Conservation (phyloP, 2,113 vertebrate genomes). For the Pardalotus punctatus region DNA sequence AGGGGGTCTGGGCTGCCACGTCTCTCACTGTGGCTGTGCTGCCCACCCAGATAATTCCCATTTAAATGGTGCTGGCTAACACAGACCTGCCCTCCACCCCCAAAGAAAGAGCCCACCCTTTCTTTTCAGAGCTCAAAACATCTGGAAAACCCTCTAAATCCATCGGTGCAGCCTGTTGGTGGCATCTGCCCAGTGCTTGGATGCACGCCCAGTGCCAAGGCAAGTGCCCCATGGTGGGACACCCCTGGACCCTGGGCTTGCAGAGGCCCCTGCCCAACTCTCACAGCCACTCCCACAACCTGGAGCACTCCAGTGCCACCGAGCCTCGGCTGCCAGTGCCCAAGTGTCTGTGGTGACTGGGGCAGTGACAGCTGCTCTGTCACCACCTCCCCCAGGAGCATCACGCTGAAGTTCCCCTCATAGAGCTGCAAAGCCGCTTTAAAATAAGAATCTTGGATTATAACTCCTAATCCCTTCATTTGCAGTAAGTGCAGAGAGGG, state of each 20-base stretch:
- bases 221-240: too few species aligned
- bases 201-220: accelerated
- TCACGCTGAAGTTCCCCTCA: neutral
- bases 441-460: constrained; percentile 7
- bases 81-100: neutral
- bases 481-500: neutral
- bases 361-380: neutral
- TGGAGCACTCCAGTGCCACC: accelerated
- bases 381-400: neutral
- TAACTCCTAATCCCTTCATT: constrained; percentile 18
- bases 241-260: accelerated
- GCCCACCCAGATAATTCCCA: neutral
- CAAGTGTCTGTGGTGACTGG: accelerated
- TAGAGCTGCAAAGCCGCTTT: constrained; percentile 10
- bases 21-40: neutral
- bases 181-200: neutral
- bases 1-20: accelerated
- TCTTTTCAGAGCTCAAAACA: neutral
- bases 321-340: neutral
- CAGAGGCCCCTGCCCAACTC: neutral
- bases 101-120: neutral
- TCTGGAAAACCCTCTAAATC: neutral
- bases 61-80: neutral
- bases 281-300: accelerated
- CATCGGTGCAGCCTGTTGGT: accelerated